These are phyloP conservation scores for Hypselothyrea guttata DNA, from an alignment of 2,888 invertebrate species.

Conservation along the genomic window DNA sequence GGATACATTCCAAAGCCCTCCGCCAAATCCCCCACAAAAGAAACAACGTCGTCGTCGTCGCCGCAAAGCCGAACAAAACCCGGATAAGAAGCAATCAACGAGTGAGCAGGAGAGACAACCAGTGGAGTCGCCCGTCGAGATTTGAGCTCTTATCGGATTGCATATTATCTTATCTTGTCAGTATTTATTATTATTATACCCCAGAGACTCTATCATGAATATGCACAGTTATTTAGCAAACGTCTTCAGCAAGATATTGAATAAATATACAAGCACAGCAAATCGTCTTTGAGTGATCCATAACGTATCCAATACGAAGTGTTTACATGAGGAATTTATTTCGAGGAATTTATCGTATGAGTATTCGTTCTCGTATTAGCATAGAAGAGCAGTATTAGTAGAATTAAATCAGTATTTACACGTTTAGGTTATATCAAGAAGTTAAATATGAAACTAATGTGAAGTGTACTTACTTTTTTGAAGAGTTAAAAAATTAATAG, in stretches of 20 bases:
- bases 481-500: too few relatives aligned
- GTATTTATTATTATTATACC: conserved; percentile 64
- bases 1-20: conserved; percentile 67
- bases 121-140: conserved; percentile 68
- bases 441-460: too few relatives aligned
- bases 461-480: too few relatives aligned
- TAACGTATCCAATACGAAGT: too few relatives aligned
- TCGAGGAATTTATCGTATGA: too few relatives aligned
- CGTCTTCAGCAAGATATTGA: conserved; percentile 15
- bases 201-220: conserved; percentile 11
- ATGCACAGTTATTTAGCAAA: conserved; percentile 15
- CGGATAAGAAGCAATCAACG: conserved; percentile 22
- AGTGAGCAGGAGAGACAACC: conserved; percentile 35
- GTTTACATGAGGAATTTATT: too few relatives aligned
- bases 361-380: too few relatives aligned
- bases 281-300: conserved; percentile 5
- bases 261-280: conserved; percentile 40
- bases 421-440: too few relatives aligned
- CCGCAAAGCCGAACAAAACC: conserved; percentile 60
- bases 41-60: conserved; percentile 70
- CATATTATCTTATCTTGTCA: conserved; percentile 54
- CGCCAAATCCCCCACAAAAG: conserved; percentile 74
- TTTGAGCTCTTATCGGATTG: conserved; percentile 44
- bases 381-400: too few relatives aligned
- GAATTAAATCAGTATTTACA: too few relatives aligned